Conservation (phyloP, 92 coral and sea anemone species). For the Phymanthus crucifer region DNA sequence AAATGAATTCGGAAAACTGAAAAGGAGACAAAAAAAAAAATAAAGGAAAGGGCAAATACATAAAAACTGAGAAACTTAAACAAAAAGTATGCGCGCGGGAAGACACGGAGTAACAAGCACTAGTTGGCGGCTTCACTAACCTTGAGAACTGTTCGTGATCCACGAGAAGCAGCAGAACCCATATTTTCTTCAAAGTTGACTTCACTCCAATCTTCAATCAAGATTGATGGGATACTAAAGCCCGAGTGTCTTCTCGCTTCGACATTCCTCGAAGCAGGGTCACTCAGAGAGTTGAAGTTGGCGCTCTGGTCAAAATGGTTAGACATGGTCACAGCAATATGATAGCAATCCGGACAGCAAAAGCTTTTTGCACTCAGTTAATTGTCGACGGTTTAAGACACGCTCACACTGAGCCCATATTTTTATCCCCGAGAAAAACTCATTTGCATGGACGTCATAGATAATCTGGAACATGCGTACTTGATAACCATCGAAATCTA, state of each 20-base stretch:
- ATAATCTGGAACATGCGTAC: neutral
- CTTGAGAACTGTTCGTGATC: neutral
- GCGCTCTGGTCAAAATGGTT: conserved; percentile 1
- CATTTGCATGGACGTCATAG: conserved; percentile 7
- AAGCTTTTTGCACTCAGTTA: neutral
- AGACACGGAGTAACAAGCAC: no score
- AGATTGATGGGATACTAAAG: conserved; percentile 51
- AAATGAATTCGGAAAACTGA: no score
- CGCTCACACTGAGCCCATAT: neutral
- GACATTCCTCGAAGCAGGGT: neutral
- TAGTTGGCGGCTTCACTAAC: neutral
- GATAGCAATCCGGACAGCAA: neutral
- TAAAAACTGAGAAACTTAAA: no score
- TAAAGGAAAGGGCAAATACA: neutral
- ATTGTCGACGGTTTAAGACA: neutral
- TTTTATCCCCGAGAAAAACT: neutral
- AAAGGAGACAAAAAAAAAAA: no score
- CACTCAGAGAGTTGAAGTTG: neutral
- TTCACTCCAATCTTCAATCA: conserved; percentile 75
- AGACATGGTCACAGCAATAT: neutral
- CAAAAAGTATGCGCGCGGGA: no score
- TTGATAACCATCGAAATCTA: conserved; percentile 8
- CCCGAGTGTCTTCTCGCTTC: conserved; percentile 25
- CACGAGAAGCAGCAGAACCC: conserved; percentile 11
- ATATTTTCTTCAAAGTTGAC: conserved; percentile 17